Evolutionary conservation across 2,888 invertebrate species (phyloP).

Genomic region (Furcula furcula): DNA sequence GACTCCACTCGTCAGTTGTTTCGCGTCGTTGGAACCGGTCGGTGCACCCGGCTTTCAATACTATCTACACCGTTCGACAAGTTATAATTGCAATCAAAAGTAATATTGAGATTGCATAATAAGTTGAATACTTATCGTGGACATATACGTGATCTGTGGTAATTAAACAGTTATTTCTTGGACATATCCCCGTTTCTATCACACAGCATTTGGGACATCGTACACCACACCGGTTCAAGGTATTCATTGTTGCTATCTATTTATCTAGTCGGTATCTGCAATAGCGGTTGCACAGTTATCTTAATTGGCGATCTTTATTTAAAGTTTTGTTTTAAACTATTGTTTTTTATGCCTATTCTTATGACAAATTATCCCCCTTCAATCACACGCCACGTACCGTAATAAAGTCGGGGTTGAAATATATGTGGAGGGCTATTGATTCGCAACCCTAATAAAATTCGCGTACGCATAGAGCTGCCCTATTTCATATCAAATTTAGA

Average conservation of each 20-base stretch:
- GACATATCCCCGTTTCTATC: constrained; percentile 14
- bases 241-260: constrained; percentile 29
- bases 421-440: constrained; percentile 61
- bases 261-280: constrained; percentile 23
- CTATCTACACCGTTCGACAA: constrained; percentile 17
- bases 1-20: constrained; percentile 50
- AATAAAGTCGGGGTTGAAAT: constrained; percentile 47
- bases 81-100: constrained; percentile 23
- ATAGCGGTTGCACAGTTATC: constrained; percentile 25
- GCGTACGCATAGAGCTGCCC: constrained; percentile 62
- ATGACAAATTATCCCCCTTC: constrained; percentile 18
- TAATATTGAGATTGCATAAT: constrained; percentile 32
- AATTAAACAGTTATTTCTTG: constrained; percentile 16
- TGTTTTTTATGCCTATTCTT: background rate
- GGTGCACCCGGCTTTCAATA: constrained; percentile 34
- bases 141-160: constrained; percentile 36
- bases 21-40: constrained; percentile 48
- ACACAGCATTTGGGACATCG: constrained; percentile 23
- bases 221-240: constrained; percentile 37
- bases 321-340: constrained; percentile 1
- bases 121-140: constrained; percentile 13
- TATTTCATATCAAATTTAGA: constrained; percentile 64
- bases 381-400: constrained; percentile 39
- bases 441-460: constrained; percentile 74
- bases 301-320: background rate